phyloP scores from a whole-genome alignment of 2,113 vertebrate genomes.

The Podarcis muralis region DNA sequence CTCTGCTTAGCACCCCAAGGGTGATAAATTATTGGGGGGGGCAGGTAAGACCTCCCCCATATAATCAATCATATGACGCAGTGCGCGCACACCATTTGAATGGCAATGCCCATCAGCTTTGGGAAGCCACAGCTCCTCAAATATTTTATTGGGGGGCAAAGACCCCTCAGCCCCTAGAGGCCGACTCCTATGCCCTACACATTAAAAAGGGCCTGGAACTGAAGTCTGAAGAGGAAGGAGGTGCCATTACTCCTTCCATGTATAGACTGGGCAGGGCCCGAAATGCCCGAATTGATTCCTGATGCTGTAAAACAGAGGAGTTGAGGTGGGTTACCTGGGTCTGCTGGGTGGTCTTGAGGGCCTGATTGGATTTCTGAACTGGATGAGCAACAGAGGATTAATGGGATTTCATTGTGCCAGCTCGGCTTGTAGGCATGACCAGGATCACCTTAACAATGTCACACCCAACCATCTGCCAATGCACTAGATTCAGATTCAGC shows the following conservation, averaged over 20 bases:
- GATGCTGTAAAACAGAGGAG: neutral
- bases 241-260: neutral
- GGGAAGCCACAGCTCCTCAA: too few relatives aligned
- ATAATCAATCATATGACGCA: too few relatives aligned
- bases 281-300: neutral
- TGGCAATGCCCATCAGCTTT: too few relatives aligned
- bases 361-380: too few relatives aligned
- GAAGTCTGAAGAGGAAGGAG: neutral
- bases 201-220: neutral
- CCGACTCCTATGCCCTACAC: neutral
- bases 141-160: too few relatives aligned
- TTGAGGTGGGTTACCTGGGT: neutral
- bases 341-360: neutral
- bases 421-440: neutral
- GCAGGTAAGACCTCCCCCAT: too few relatives aligned
- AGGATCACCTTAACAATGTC: neutral
- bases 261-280: neutral
- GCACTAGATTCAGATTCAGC: neutral
- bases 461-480: neutral
- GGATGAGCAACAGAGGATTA: neutral
- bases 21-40: too few relatives aligned
- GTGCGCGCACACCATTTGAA: too few relatives aligned
- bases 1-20: too few relatives aligned
- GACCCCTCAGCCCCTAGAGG: neutral
- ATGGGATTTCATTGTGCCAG: neutral